phyloP scores from a whole-genome alignment of 2,888 invertebrate species.

The Lissocephala sabroskyi region DNA sequence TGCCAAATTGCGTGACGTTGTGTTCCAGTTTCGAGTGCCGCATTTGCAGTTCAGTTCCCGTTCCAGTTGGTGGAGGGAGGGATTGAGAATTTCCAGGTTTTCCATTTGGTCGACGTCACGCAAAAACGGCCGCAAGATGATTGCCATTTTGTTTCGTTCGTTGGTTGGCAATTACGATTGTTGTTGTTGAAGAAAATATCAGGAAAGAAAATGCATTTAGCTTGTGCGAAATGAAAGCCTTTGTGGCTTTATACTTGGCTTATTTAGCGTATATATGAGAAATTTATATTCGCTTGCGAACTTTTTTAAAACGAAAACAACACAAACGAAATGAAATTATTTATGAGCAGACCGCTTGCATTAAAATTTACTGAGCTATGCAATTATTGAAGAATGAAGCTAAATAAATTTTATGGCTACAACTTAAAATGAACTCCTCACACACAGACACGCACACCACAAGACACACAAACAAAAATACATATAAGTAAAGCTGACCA shows the following conservation, averaged over 20 bases:
- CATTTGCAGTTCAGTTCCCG: background rate
- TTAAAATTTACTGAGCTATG: conserved; percentile 64
- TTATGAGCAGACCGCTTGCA: conserved; percentile 67
- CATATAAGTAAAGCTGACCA: conserved; percentile 12
- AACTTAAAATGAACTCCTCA: conserved; percentile 32
- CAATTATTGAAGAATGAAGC: conserved; percentile 64
- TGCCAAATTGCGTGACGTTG: conserved; percentile 42
- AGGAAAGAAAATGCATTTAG: conserved; percentile 56
- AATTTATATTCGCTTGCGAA: conserved; percentile 32
- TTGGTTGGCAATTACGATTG: background rate
- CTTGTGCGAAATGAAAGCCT: conserved; percentile 44
- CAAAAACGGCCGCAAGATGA: conserved; percentile 1
- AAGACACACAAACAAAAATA: conserved; percentile 10
- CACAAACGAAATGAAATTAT: conserved; percentile 39
- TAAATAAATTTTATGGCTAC: conserved; percentile 58
- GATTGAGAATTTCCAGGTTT: no score
- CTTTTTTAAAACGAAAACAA: no score
- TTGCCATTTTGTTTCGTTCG: conserved; percentile 4
- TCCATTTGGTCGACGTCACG: no score
- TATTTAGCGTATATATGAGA: conserved; percentile 41
- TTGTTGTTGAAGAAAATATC: conserved; percentile 46
- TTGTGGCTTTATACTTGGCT: conserved; percentile 12
- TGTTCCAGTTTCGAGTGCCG: conserved; percentile 26
- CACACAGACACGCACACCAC: conserved; percentile 6
- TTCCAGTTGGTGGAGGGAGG: background rate